Evolutionary conservation across 2,888 invertebrate genomes (phyloP).

Genomic region (Cephus pulcher): DNA sequence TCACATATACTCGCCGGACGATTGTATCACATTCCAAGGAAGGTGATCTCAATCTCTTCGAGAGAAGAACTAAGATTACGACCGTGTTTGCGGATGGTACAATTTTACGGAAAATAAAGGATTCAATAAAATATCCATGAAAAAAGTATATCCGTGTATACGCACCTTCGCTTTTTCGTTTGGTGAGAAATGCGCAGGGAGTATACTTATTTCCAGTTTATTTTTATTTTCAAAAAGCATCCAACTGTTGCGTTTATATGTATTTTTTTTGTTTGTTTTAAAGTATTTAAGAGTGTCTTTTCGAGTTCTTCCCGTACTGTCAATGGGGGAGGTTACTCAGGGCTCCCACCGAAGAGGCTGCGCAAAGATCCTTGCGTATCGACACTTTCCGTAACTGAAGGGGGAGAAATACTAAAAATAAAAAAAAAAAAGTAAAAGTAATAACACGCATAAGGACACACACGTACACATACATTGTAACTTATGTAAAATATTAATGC

Average conservation of each 20-base stretch:
- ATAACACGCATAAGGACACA: background rate
- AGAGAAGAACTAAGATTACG: background rate
- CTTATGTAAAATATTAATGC: background rate
- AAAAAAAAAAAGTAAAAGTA: background rate
- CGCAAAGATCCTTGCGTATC: constrained; percentile 20
- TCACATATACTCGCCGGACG: background rate
- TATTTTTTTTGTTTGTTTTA: background rate
- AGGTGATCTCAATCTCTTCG: background rate
- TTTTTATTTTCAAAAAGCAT: background rate
- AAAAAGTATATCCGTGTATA: background rate
- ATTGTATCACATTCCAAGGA: background rate
- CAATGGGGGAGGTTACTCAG: constrained; percentile 41
- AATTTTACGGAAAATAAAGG: background rate
- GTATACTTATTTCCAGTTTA: background rate
- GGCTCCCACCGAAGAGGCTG: constrained; percentile 35
- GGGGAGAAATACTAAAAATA: background rate
- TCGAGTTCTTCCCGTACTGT: background rate
- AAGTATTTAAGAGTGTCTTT: background rate
- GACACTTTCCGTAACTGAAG: background rate
- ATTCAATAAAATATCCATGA: background rate
- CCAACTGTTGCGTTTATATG: background rate
- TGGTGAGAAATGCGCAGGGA: background rate
- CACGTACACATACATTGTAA: background rate
- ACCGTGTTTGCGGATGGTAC: background rate
- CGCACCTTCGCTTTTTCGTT: background rate